A percentile compares a stretch with the other conserved stretches of the same genome.
Evolutionary conservation across 2,797 vertebrate genomes (phyloP).

Genomic region (Neostethus bicornis): DNA sequence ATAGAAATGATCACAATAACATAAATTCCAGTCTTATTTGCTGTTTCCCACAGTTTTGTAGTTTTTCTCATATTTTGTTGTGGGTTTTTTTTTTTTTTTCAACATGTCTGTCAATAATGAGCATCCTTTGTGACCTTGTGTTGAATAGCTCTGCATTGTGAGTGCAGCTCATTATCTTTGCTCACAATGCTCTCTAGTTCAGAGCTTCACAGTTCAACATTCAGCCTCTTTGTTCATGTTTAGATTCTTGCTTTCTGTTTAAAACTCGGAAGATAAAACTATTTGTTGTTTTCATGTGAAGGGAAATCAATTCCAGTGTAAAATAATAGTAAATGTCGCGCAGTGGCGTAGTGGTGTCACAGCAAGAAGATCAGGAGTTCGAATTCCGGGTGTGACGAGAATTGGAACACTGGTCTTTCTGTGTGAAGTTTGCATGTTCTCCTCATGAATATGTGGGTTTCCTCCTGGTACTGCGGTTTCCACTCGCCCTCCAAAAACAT

Average conservation of each 20-base stretch:
- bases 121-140: constrained; percentile 5
- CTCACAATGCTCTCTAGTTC: neutral
- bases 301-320: no score
- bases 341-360: no score
- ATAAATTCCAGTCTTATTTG: neutral
- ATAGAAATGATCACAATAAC: neutral
- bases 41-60: neutral
- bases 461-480: no score
- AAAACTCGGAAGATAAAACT: neutral
- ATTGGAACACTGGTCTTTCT: no score
- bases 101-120: neutral
- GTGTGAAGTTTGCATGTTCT: no score
- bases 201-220: neutral
- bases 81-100: neutral
- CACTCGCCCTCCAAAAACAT: no score
- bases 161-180: neutral
- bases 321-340: no score
- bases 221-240: neutral
- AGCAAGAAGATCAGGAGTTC: no score
- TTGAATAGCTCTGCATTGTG: neutral
- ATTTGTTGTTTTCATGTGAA: neutral
- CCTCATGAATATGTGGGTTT: no score
- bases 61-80: neutral
- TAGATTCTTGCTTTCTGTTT: neutral
- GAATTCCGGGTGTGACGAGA: no score